phyloP scores from a whole-genome alignment of 2,113 vertebrate genomes.

The Meles meles region DNA sequence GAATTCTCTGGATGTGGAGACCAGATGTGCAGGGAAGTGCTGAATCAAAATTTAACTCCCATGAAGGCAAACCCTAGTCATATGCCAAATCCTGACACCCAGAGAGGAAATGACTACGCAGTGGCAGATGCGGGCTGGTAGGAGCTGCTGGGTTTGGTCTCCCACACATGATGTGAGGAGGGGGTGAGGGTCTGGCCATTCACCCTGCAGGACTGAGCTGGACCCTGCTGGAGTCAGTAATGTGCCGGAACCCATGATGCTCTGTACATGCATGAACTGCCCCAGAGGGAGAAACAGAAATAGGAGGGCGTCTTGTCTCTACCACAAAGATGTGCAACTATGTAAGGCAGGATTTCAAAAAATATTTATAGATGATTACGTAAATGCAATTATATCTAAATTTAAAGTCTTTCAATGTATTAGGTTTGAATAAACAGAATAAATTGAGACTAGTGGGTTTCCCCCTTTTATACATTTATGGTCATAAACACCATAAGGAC shows the following conservation, averaged over 20 bases:
- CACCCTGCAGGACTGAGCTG: not conserved
- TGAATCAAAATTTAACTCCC: not conserved
- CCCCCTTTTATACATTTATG: too few species aligned
- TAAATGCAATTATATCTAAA: not conserved
- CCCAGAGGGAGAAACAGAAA: not conserved
- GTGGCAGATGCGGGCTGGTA: not conserved
- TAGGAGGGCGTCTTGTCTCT: not conserved
- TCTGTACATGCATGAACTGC: not conserved
- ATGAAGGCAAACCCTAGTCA: not conserved
- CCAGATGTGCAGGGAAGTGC: not conserved
- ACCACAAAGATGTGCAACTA: not conserved
- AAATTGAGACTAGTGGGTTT: not conserved
- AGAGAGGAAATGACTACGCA: not conserved
- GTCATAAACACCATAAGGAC: not conserved
- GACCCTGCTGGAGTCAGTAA: not conserved
- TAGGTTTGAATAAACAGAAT: not conserved
- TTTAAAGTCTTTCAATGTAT: not conserved
- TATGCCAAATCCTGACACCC: not conserved
- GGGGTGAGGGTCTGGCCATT: not conserved
- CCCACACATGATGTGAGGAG: rapidly evolving
- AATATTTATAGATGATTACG: not conserved
- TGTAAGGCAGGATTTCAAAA: not conserved
- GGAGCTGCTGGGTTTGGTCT: not conserved
- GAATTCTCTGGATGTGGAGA: not conserved
- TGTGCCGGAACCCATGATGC: not conserved